Base-by-base conservation (phyloP, 2,888 invertebrate genomes). In the Tipula unca region DNA sequence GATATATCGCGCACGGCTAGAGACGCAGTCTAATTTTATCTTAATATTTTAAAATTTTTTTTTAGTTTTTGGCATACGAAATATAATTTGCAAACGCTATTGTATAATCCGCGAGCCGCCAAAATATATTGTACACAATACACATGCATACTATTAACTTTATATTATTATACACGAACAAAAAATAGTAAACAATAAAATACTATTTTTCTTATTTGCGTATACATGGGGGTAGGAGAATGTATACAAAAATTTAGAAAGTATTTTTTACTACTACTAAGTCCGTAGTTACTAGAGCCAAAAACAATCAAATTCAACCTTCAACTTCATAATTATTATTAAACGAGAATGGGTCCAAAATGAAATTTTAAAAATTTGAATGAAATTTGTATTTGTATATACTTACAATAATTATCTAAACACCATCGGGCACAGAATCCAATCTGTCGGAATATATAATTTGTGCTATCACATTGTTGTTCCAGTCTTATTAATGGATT, bases 391-490 rank as follows among this genome's bases (percentile, higher is more conserved):
- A n/a, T n/a, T 32, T 32, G 5, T 32, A 32, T 32, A 29, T 85
- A 91, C 93, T 93, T 92, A 96, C 96, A 98, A 87, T 97, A 92
- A 91, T 98, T 98, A 91, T 98, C 98, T 86, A 98, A 93, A 87
- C 95, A 95, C 98, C 98, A 98, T 87, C 95, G 95, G 32, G 98
- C 96, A 90, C 97, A 97, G 91, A 98, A 98, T 48, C 97, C 97
- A 86, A 97, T 96, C 92, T 98, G 97, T 86, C 96, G 92, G 91
- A 94, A 93, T 84, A 94, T 91, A 88, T 92, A 94, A 89, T 96
- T 93, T 0, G 90, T 90, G 86, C 93, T 93, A 85, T 92, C 90
- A 17, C 93, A 92, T 92, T 94, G 93, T 85, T 91, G 90, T 90
- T 97, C 97, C 87, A 98, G 91, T 42, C 91, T 90, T 86, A 94